These are phyloP conservation scores for Dufourea novaeangliae DNA, from an alignment of 1,140 invertebrate species.

Conservation along the genomic window DNA sequence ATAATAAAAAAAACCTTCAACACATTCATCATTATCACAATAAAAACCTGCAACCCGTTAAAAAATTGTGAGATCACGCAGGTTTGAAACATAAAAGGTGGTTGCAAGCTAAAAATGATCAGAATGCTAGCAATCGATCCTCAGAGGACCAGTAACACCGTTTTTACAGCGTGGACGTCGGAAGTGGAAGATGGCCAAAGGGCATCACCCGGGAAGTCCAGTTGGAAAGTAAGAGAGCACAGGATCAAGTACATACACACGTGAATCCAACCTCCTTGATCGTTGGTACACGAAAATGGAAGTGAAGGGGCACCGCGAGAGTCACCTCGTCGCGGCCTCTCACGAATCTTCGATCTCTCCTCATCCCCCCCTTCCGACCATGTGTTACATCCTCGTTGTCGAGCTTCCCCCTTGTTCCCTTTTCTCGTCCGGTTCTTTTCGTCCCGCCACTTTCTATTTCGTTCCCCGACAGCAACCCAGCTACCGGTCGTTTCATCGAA, in stretches of 20 bases:
- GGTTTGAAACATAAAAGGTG: no score
- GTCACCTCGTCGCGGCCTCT: slow-evolving; percentile 26
- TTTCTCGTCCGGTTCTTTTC: slow-evolving; percentile 24
- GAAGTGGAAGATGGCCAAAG: no score
- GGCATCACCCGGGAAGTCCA: background rate
- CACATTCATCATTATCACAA: no score
- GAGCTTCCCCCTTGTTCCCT: slow-evolving; percentile 54
- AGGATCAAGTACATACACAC: background rate
- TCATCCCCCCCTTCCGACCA: no score
- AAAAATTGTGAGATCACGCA: no score
- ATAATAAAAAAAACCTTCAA: no score
- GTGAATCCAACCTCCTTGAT: background rate
- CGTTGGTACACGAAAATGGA: slow-evolving; percentile 49
- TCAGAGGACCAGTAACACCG: no score
- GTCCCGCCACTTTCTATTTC: slow-evolving; percentile 62
- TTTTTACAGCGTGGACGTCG: no score
- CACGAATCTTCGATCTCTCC: slow-evolving; percentile 47
- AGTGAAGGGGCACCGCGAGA: slow-evolving; percentile 65
- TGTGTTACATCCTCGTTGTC: slow-evolving; percentile 7
- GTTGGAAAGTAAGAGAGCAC: slow-evolving; percentile 14
- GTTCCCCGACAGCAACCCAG: slow-evolving; percentile 34
- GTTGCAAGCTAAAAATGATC: no score
- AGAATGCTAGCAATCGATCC: no score
- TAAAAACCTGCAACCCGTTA: no score
- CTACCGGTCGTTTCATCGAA: background rate